phyloP scores from a whole-genome alignment of 1,140 invertebrate species.

The Drosophila rhopaloa region DNA sequence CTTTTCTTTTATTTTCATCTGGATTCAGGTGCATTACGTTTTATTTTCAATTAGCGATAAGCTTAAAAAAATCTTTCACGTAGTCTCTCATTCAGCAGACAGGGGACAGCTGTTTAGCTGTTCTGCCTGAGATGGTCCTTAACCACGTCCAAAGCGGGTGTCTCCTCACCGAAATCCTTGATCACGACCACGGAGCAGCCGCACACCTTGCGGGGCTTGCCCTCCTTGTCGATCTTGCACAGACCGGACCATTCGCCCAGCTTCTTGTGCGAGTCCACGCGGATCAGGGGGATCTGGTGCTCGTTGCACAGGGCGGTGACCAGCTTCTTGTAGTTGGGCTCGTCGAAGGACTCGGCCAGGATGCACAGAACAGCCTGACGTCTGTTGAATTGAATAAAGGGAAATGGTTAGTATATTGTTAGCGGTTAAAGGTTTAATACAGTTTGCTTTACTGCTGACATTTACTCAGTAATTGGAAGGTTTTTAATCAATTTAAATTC shows the following conservation, averaged over 20 bases:
- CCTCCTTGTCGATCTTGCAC: conserved; percentile 99
- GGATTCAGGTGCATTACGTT: conserved; percentile 31
- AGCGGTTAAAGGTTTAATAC: not conserved
- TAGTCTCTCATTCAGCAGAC: conserved; percentile 79
- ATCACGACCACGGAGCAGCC: conserved; percentile 99
- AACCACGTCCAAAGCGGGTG: conserved; percentile 95
- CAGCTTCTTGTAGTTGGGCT: conserved; percentile 98
- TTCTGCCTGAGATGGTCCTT: conserved; percentile 94
- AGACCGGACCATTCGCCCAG: conserved; percentile 99
- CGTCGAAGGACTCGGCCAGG: conserved; percentile 98
- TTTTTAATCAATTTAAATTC: conserved; percentile 76
- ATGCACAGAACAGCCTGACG: conserved; percentile 98
- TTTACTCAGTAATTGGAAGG: conserved; percentile 72
- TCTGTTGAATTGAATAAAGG: conserved; percentile 83
- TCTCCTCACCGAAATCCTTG: conserved; percentile 98
- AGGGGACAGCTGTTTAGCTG: conserved; percentile 67
- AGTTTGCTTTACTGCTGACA: not conserved
- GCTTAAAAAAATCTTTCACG: conserved; percentile 63
- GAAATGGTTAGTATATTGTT: not conserved
- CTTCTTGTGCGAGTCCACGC: conserved; percentile 99
- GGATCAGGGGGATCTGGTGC: conserved; percentile 97
- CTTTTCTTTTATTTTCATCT: conserved; percentile 21
- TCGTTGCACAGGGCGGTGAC: conserved; percentile 99
- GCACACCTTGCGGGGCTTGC: conserved; percentile 99
- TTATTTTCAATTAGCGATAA: conserved; percentile 60